phyloP scores from a whole-genome alignment of 2,888 invertebrate genomes.

The Coelinius sp. region DNA sequence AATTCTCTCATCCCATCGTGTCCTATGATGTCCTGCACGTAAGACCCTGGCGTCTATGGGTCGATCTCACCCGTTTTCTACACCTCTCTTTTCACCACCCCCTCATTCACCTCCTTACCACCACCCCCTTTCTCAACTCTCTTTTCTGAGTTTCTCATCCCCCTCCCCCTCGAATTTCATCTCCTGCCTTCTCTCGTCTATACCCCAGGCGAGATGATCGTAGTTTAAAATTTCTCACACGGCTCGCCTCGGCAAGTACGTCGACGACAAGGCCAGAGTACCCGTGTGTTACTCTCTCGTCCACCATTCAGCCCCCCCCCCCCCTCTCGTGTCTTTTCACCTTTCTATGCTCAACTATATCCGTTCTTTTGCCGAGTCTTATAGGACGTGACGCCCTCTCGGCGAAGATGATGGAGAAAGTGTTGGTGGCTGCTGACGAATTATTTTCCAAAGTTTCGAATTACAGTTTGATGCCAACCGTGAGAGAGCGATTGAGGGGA shows the following conservation, averaged over 20 bases:
- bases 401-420: constrained; percentile 19
- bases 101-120: constrained; percentile 21
- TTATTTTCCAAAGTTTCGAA: constrained; percentile 60
- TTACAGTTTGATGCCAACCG: constrained; percentile 51
- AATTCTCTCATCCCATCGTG: constrained; percentile 66
- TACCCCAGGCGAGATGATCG: constrained; percentile 60
- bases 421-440: constrained; percentile 59
- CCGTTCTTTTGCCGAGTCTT: constrained; percentile 4
- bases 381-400: constrained; percentile 20
- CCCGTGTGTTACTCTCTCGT: constrained; percentile 40
- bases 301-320: constrained; percentile 13
- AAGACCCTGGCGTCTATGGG: constrained; percentile 60
- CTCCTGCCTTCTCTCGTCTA: constrained; percentile 34
- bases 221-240: constrained; percentile 70
- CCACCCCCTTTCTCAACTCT: neutral
- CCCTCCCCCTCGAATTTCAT: constrained; percentile 8
- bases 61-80: constrained; percentile 52
- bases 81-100: constrained; percentile 6
- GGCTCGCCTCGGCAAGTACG: constrained; percentile 62
- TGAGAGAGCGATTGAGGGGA: neutral
- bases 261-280: constrained; percentile 53
- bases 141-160: constrained; percentile 27
- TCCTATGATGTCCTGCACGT: constrained; percentile 69
- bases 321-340: constrained; percentile 44
- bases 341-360: constrained; percentile 18